Evolutionary conservation across 2,797 vertebrate species (phyloP), one percentile per base, ranked within the genome.

Genomic region (Peromyscus aztecus): DNA sequence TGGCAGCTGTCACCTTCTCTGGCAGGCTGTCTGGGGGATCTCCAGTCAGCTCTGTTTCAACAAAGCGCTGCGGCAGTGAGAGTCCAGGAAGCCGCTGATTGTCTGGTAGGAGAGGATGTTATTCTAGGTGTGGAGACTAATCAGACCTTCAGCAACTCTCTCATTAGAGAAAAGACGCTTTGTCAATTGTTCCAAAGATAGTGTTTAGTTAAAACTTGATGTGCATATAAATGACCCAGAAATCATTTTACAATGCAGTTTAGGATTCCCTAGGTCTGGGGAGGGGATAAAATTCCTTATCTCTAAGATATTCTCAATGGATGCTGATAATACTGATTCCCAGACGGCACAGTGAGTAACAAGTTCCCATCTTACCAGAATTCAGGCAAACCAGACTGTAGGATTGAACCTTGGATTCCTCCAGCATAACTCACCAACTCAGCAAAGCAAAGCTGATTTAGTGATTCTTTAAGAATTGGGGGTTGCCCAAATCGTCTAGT

Each of bases 171-270:
- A 89, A 89, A 85, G 34, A 85, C 34, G 87, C 11, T 89, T 83
- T 59, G 12, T 90, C 75, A 55, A 78, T 90, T 90, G 49, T 69
- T 69, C 65, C 78, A 31, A 37, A 2, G 84, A 73, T 12, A 43
- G 12, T 87, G 16, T 59, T 89, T 77, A 94, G 40, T 90, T 77
- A 94, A 93, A 93, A 89, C 14, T 63, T 80, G 92, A 85, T 43
- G 37, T 34, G 7, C 17, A 16, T 67, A 69, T 6, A 91, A 76
- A 86, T 76, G 37, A 65, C 40, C 55, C 13, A 93, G 61, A 69
- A 90, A 87, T 81, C 34, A 65, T 71, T 65, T 43, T 87, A 77
- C 80, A 97, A 87, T 77, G 3, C 7, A 71, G 12, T 52, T 52
- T 80, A 11, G 19, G 23, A 91, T 93, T 93, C 37, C 86, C 31